Conservation (phyloP, 2,113 vertebrate genomes). For the Rostratula benghalensis region DNA sequence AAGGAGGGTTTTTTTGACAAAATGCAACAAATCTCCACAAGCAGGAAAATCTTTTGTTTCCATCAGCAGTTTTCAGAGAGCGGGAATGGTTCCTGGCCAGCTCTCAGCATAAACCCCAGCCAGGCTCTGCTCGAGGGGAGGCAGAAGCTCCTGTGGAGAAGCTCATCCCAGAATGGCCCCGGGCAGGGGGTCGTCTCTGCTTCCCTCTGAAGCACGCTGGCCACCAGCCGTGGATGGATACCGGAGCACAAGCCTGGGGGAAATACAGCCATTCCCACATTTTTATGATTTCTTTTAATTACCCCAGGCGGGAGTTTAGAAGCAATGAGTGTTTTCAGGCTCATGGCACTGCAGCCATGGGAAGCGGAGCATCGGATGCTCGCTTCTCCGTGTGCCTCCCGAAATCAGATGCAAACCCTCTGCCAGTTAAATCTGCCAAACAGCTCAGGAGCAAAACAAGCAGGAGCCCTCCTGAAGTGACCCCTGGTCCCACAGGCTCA, state of each 20-base stretch:
- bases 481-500: not conserved
- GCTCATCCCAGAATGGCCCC: not conserved
- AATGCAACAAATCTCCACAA: rapidly evolving
- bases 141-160: not conserved
- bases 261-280: not conserved
- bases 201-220: not conserved
- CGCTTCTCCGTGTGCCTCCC: rapidly evolving
- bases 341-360: not conserved
- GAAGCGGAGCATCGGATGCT: not conserved
- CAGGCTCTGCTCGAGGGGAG: not conserved
- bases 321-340: not conserved
- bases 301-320: not conserved
- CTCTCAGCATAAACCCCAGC: not conserved
- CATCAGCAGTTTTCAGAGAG: not conserved
- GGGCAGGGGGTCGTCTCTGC: not conserved
- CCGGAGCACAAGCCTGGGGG: rapidly evolving
- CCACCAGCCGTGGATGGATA: not conserved
- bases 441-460: not conserved
- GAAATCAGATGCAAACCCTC: not conserved
- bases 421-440: not conserved
- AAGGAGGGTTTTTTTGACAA: not conserved
- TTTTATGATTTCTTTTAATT: not conserved
- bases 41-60: not conserved
- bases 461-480: not conserved
- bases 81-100: not conserved